Percentiles rank a stretch among this genome's conserved stretches.
Conservation (phyloP, 2,113 vertebrate species). For the Gallinago jamesoni region DNA sequence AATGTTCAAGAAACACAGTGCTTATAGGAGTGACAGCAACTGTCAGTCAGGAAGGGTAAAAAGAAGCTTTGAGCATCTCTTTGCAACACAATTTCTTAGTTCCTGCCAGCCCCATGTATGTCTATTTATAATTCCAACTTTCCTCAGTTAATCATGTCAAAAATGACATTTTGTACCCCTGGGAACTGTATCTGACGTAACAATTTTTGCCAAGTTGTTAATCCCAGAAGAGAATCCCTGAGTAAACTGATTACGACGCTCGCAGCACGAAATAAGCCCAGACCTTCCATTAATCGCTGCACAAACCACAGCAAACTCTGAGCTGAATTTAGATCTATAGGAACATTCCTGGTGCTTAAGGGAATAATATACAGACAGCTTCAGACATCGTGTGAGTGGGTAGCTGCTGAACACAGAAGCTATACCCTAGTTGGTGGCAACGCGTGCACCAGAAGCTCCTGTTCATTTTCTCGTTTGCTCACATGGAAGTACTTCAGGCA, state of each 20-base stretch:
- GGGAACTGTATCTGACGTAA: constrained; percentile 15
- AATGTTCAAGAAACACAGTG: neutral
- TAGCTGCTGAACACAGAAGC: constrained; percentile 13
- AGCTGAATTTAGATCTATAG: constrained; percentile 24
- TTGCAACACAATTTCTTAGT: neutral
- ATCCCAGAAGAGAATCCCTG: constrained; percentile 31
- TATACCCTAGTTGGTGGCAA: neutral
- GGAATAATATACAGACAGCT: constrained; percentile 22
- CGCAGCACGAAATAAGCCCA: neutral
- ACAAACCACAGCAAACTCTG: neutral
- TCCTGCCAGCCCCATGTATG: neutral
- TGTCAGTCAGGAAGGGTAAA: neutral
- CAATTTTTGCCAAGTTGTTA: neutral
- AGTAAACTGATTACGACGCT: neutral
- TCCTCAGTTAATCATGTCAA: constrained; percentile 27
- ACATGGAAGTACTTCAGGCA: neutral
- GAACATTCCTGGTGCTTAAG: neutral
- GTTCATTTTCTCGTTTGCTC: neutral
- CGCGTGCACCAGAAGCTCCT: neutral
- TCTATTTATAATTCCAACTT: constrained; percentile 40
- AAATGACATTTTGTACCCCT: constrained; percentile 29
- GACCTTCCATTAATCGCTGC: constrained; percentile 7
- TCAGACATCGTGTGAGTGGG: constrained; percentile 52
- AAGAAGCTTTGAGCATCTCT: neutral
- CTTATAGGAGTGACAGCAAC: neutral